Conservation (phyloP, 64 coral and sea anemone genomes). For the Montipora capricornis region DNA sequence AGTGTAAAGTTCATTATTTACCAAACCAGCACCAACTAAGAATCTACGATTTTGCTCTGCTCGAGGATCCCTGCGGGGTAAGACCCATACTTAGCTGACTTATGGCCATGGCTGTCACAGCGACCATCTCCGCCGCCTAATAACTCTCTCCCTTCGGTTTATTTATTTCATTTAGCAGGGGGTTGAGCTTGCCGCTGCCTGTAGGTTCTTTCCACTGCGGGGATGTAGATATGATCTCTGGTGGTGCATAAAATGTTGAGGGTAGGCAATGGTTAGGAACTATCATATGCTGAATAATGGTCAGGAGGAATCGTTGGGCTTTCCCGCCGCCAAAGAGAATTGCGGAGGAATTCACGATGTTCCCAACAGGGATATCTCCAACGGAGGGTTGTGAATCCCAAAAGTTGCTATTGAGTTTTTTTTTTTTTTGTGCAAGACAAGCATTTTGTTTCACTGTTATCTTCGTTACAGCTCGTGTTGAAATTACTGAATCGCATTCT, state of each 20-base stretch:
- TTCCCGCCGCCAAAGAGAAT: conserved; percentile 45
- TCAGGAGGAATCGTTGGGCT: conserved; percentile 39
- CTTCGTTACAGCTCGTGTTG: background rate
- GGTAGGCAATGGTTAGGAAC: conserved; percentile 15
- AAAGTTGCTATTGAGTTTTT: background rate
- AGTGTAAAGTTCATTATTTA: background rate
- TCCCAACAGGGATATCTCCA: conserved; percentile 31
- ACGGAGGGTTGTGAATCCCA: conserved; percentile 40
- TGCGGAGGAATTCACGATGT: conserved; percentile 23
- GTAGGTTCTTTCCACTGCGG: conserved; percentile 31
- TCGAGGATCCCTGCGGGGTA: conserved; percentile 2
- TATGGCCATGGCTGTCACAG: conserved; percentile 28
- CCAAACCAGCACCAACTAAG: conserved; percentile 4
- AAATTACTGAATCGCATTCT: background rate
- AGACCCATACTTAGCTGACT: conserved; percentile 5
- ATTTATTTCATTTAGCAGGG: conserved; percentile 12
- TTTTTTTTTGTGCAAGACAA: conserved; percentile 1
- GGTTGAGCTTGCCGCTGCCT: conserved; percentile 1
- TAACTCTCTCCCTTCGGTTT: conserved; percentile 2
- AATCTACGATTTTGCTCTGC: conserved; percentile 16
- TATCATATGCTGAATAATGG: conserved; percentile 49
- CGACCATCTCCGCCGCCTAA: conserved; percentile 2
- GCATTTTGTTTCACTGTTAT: conserved; percentile 17
- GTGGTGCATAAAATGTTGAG: conserved; percentile 45
- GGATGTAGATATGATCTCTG: conserved; percentile 38